Evolutionary conservation across 2,113 vertebrate species (phyloP).

Genomic region (Sebastes schlegelii): DNA sequence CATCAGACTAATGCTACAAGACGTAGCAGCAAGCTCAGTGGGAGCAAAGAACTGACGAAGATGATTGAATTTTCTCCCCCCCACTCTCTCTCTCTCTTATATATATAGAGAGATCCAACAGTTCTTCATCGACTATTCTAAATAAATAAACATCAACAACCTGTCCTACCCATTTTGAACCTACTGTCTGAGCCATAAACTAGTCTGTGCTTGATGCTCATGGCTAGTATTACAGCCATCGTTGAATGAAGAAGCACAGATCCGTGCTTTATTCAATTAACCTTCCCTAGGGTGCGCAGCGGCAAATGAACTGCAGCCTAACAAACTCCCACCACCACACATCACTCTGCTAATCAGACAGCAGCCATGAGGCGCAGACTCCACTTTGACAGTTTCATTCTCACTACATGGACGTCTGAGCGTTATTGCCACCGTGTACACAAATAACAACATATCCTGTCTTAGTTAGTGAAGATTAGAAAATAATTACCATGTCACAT

Average conservation of each 20-base stretch:
- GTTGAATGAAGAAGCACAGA: slow-evolving; percentile 55
- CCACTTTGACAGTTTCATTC: slow-evolving; percentile 37
- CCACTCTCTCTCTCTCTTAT: not conserved
- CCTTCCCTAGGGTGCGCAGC: slow-evolving; percentile 60
- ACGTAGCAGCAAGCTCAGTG: slow-evolving; percentile 22
- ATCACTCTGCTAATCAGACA: slow-evolving; percentile 76
- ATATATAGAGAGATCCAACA: not conserved
- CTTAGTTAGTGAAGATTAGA: not conserved
- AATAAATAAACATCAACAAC: slow-evolving; percentile 1
- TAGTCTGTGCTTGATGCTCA: slow-evolving; percentile 14
- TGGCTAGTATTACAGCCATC: slow-evolving; percentile 50
- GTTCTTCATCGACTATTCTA: not conserved
- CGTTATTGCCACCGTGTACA: slow-evolving; percentile 1
- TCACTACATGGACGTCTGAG: slow-evolving; percentile 10
- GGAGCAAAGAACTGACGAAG: slow-evolving; percentile 21
- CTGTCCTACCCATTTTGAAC: not conserved
- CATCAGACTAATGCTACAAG: slow-evolving; percentile 57
- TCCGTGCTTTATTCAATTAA: slow-evolving; percentile 75
- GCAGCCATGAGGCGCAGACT: slow-evolving; percentile 46
- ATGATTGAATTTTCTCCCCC: slow-evolving; percentile 10
- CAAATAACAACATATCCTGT: slow-evolving; percentile 8
- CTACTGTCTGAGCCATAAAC: slow-evolving; percentile 20
- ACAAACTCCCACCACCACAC: slow-evolving; percentile 74
- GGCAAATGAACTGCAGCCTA: slow-evolving; percentile 76
- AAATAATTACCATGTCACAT: not conserved